Conservation (phyloP, 2,888 invertebrate genomes). For the Orgyia antiqua region DNA sequence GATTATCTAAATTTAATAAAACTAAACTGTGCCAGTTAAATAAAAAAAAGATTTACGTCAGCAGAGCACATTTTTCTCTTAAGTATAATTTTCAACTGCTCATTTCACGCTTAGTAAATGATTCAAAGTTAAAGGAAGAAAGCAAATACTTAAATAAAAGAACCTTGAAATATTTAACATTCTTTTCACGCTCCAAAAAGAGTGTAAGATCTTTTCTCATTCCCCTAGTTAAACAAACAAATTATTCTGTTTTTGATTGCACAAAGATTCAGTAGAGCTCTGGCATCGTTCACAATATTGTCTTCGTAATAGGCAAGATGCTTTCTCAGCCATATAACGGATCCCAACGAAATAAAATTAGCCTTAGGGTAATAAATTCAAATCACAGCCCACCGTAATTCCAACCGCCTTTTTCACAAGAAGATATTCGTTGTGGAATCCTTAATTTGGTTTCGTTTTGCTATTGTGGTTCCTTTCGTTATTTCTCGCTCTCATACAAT, state of each 20-base stretch:
- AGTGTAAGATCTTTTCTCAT: conserved; percentile 17
- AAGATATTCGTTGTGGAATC: conserved; percentile 64
- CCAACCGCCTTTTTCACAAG: conserved; percentile 63
- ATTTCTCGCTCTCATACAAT: conserved; percentile 40
- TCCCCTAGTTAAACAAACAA: conserved; percentile 31
- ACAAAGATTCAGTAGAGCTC: conserved; percentile 42
- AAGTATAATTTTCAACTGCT: too few species aligned
- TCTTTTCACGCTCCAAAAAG: conserved; percentile 21
- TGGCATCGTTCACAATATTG: conserved; percentile 54
- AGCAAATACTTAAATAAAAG: conserved; percentile 12
- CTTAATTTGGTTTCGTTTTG: conserved; percentile 69
- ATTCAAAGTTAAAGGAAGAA: conserved; percentile 4
- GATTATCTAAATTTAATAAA: too few species aligned
- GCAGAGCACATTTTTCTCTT: too few species aligned
- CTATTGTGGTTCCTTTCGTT: conserved; percentile 60
- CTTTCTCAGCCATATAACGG: conserved; percentile 40
- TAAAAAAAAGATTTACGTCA: too few species aligned
- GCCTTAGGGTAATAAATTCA: conserved; percentile 71
- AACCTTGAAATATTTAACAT: conserved; percentile 14
- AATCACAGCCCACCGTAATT: conserved; percentile 70
- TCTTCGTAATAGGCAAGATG: conserved; percentile 49
- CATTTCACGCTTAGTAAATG: background rate
- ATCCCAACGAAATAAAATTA: conserved; percentile 66
- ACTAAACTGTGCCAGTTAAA: too few species aligned
- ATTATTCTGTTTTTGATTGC: conserved; percentile 45